Evolutionary conservation across 2,888 invertebrate species (phyloP), one percentile per base, ranked within the genome.

Genomic region (Nephrotoma flavescens): DNA sequence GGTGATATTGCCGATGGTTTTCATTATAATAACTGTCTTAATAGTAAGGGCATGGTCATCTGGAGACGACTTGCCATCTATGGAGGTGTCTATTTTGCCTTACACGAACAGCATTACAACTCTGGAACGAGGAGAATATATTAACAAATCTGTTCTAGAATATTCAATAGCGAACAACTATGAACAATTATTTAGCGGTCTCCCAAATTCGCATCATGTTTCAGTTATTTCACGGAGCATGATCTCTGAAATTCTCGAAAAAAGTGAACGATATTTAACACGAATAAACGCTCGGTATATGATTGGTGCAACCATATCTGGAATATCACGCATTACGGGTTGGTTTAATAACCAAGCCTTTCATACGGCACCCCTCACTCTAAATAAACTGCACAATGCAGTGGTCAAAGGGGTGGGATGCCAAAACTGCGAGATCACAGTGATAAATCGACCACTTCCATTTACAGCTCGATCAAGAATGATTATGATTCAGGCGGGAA

Each of bases 321-420:
- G 89, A 9, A 88, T 89, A 9, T 9, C 71, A 1, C 89, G 90
- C 0, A 93, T 94, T 0, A 94, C 92, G 0, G 95, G 94, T 0
- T 95, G 95, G 94, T 95, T 96, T 91, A 97, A 96, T 89, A 96
- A 96, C 90, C 95, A 96, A 89, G 95, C 96, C 0, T 95, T 93
- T 89, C 96, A 96, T 89, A 93, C 94, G 84, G 93, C 94, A 0
- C 94, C 94, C 0, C 92, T 94, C 0, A 92, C 95, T 0, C 90
- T 96, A 19, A 92, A 93, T 31, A 90, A 93, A 0, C 90, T 94
- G 0, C 92, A 95, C 88, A 92, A 93, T 41, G 93, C 94, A 0
- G 90, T 96, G 45, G 92, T 95, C 0, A 92, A 92, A 88, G 90
- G 87, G 88, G 89, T 88, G 19, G 12, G 71, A 5, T 12, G 15